A percentile compares a stretch with the other conserved stretches of the same genome.
These are phyloP conservation scores for Diadophis punctatus DNA, from an alignment of 2,113 vertebrate species.

Conservation along the genomic window DNA sequence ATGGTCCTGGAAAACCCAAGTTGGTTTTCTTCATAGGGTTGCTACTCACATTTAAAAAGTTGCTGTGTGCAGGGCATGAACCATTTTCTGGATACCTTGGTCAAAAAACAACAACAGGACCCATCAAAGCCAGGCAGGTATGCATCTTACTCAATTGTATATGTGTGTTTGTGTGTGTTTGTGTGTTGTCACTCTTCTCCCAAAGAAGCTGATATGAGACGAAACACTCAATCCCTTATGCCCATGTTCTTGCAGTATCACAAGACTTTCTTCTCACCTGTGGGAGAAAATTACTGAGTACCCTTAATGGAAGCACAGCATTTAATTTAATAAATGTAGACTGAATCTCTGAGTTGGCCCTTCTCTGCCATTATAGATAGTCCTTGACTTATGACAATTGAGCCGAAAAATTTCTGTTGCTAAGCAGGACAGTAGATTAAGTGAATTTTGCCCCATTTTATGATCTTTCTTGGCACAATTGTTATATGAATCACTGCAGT, in stretches of 20 bases:
- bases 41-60: background rate
- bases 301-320: background rate
- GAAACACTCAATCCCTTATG: background rate
- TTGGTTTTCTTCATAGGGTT: background rate
- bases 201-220: background rate
- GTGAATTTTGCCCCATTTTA: background rate
- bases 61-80: background rate
- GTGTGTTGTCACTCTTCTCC: background rate
- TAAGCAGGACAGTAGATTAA: background rate
- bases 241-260: background rate
- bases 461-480: background rate
- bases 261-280: background rate
- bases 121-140: background rate
- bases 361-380: background rate
- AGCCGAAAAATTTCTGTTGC: background rate
- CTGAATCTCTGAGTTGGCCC: background rate
- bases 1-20: background rate
- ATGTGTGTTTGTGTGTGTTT: too few relatives aligned
- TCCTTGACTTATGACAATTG: background rate
- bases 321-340: background rate
- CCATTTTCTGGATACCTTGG: background rate
- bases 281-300: background rate
- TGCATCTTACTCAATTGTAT: background rate
- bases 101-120: background rate
- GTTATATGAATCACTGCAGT: background rate